phyloP scores from a whole-genome alignment of 2,888 invertebrate genomes.

The Cosmopolites sordidus region DNA sequence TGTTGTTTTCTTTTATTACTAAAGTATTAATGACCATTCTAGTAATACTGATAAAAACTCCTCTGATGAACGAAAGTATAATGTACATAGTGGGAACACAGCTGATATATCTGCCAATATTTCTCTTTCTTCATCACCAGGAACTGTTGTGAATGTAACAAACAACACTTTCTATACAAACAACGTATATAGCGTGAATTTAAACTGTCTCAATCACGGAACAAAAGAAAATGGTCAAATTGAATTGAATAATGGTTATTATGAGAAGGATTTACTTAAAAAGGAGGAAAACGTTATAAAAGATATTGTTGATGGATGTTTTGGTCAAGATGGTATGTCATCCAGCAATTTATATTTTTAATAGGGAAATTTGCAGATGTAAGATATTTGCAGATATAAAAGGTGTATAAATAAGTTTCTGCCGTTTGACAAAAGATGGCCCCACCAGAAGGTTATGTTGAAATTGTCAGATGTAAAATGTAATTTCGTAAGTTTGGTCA shows the following conservation, averaged over 20 bases:
- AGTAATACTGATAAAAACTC: background rate
- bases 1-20: background rate
- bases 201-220: constrained; percentile 20
- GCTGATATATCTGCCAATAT: background rate
- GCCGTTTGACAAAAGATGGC: too few relatives aligned
- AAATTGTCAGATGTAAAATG: too few relatives aligned
- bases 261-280: constrained; percentile 35
- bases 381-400: too few relatives aligned
- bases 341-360: too few relatives aligned
- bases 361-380: too few relatives aligned
- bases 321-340: constrained; percentile 24
- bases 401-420: too few relatives aligned
- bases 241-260: constrained; percentile 33
- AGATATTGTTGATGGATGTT: constrained; percentile 31
- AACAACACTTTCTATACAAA: constrained; percentile 24
- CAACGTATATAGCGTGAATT: constrained; percentile 20
- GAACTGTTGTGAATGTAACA: constrained; percentile 16
- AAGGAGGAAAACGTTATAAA: constrained; percentile 36
- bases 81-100: background rate
- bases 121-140: constrained; percentile 5
- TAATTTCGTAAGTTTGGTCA: too few relatives aligned
- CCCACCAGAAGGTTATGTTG: too few relatives aligned
- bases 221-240: constrained; percentile 30
- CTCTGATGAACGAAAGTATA: background rate
- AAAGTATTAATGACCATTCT: background rate